phyloP scores from a whole-genome alignment of 2,113 vertebrate species.

The Bambusicola thoracicus region DNA sequence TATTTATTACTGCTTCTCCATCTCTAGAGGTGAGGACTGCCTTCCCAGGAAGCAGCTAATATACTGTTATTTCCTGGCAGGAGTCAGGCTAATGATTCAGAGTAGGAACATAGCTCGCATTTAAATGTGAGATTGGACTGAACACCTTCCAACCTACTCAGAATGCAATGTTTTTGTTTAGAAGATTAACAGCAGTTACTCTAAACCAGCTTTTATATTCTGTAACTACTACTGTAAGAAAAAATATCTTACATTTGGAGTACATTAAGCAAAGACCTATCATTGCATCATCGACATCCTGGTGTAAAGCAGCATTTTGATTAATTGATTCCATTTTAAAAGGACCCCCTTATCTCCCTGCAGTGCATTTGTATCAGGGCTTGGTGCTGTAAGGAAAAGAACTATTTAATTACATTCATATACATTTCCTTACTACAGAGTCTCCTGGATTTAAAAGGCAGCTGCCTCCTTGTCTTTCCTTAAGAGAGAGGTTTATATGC shows the following conservation, averaged over 20 bases:
- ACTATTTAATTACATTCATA: not conserved
- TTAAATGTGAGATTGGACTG: not conserved
- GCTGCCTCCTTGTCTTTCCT: not conserved
- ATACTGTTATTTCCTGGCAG: not conserved
- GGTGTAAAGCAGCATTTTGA: not conserved
- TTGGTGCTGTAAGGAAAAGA: not conserved
- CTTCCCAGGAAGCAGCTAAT: not conserved
- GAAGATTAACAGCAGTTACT: not conserved
- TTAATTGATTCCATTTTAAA: not conserved
- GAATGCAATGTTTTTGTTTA: not conserved
- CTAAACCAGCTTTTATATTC: not conserved
- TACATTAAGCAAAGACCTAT: not conserved
- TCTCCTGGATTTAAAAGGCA: not conserved
- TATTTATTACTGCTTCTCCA: rapidly evolving
- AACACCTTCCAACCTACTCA: not conserved
- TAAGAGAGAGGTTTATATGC: not conserved
- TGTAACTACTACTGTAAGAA: not conserved
- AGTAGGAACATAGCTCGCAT: not conserved
- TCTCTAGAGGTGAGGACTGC: not conserved
- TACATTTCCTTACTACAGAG: not conserved
- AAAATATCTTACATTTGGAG: not conserved
- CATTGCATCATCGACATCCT: not conserved
- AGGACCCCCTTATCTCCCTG: not conserved
- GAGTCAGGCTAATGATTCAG: not conserved
- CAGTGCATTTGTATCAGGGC: not conserved